A percentile compares a stretch with the other conserved stretches of the same genome.
Conservation (phyloP, 2,888 invertebrate species). For the Eupithecia tripunctaria region DNA sequence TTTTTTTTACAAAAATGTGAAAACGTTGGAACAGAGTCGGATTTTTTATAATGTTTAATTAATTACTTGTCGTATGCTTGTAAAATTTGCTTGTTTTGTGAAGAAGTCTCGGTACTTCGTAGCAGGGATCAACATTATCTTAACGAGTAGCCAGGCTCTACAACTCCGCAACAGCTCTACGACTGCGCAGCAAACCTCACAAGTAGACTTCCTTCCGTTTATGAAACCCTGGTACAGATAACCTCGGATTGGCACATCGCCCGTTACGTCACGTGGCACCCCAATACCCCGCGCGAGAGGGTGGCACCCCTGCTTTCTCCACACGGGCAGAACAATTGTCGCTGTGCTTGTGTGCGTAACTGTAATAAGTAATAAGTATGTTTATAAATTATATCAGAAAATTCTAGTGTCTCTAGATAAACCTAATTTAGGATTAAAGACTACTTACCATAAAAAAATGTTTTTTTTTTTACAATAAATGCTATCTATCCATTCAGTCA, state of each 20-base stretch:
- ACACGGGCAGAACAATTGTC: no score
- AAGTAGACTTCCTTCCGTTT: slow-evolving; percentile 21
- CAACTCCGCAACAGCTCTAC: slow-evolving; percentile 14
- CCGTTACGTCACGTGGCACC: slow-evolving; percentile 56
- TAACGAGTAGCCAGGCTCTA: slow-evolving; percentile 35
- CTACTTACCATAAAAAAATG: no score
- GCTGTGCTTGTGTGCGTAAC: no score
- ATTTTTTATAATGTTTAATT: not conserved
- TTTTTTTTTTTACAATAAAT: no score
- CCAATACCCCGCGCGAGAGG: slow-evolving; percentile 19
- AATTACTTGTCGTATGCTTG: not conserved
- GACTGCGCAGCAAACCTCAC: slow-evolving; percentile 4
- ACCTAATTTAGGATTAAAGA: no score
- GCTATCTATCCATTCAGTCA: no score
- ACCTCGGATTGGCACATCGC: slow-evolving; percentile 58
- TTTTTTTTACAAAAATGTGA: no score
- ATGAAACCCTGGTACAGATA: slow-evolving; percentile 54
- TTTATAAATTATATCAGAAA: no score
- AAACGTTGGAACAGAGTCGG: no score
- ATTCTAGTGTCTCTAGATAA: no score
- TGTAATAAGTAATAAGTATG: no score
- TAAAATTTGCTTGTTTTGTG: not conserved
- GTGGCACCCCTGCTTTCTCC: not conserved
- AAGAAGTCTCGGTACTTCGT: not conserved
- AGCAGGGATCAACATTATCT: slow-evolving; percentile 13